These are phyloP conservation scores for Centruroides vittatus DNA, from an alignment of 1,140 invertebrate genomes.

Conservation along the genomic window DNA sequence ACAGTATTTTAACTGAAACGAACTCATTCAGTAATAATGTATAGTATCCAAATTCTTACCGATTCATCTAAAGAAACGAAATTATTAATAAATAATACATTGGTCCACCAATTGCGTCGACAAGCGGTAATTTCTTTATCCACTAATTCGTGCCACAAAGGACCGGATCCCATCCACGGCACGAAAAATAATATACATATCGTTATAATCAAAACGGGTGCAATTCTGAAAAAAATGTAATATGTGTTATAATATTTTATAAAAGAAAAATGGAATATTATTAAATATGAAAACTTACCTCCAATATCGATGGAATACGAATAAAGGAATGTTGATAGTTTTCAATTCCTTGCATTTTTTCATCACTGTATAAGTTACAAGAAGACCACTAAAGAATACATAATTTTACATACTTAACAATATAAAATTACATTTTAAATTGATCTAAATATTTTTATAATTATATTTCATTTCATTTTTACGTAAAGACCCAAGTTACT, in stretches of 20 bases:
- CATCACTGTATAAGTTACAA: slow-evolving; percentile 14
- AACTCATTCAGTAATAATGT: background rate
- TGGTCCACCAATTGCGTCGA: slow-evolving; percentile 2
- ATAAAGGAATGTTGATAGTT: slow-evolving; percentile 9
- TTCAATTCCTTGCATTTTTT: slow-evolving; percentile 8
- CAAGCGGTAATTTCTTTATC: background rate
- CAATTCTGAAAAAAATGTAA: slow-evolving; percentile 1
- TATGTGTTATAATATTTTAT: slow-evolving; percentile 1
- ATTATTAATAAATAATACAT: slow-evolving; percentile 1
- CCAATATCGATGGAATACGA: slow-evolving; percentile 17
- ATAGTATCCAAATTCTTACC: background rate
- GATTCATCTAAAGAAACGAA: background rate
- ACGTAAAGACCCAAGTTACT: too few species aligned
- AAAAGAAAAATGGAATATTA: background rate
- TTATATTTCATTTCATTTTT: too few species aligned
- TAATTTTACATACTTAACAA: too few species aligned
- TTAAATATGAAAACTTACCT: slow-evolving; percentile 10
- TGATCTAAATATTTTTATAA: too few species aligned
- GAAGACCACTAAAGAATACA: slow-evolving; percentile 9
- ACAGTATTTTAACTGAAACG: background rate
- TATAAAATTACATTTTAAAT: too few species aligned
- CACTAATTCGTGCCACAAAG: slow-evolving; percentile 3
- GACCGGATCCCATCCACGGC: slow-evolving; percentile 5
- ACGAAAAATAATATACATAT: background rate
- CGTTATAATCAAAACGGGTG: slow-evolving; percentile 6